Percentiles rank a stretch among this genome's conserved stretches.
These are phyloP conservation scores for Acleris literana DNA, from an alignment of 2,888 invertebrate genomes.

Conservation along the genomic window DNA sequence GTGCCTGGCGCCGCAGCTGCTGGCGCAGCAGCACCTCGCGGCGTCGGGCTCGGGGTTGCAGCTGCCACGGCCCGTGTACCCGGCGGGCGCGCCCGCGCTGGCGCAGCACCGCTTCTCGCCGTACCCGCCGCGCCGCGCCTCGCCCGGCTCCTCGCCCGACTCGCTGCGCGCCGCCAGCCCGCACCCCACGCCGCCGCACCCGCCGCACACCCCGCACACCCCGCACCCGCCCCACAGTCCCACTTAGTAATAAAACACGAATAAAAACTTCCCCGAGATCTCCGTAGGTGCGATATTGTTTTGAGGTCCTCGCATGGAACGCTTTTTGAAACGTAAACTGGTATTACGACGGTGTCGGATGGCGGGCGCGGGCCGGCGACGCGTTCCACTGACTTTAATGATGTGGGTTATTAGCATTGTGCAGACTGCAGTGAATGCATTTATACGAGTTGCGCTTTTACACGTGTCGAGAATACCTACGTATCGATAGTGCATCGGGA, in stretches of 20 bases:
- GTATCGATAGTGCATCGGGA: conserved; percentile 26
- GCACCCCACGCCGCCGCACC: conserved; percentile 63
- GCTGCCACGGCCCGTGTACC: conserved; percentile 79
- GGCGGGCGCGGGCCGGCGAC: conserved; percentile 31
- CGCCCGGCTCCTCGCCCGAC: conserved; percentile 85
- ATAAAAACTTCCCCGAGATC: conserved; percentile 55
- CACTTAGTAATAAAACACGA: conserved; percentile 65
- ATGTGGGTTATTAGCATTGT: conserved; percentile 42
- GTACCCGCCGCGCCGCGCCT: conserved; percentile 79
- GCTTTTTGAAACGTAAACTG: conserved; percentile 45
- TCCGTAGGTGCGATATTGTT: conserved; percentile 55
- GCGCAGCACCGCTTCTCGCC: conserved; percentile 85
- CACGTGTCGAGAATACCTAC: conserved; percentile 36
- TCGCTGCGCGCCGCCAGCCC: conserved; percentile 82
- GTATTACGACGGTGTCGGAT: conserved; percentile 26
- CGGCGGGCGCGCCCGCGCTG: conserved; percentile 62
- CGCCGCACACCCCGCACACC: conserved; percentile 63
- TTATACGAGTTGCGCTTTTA: conserved; percentile 34
- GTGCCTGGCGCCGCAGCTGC: conserved; percentile 85
- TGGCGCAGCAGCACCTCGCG: conserved; percentile 87
- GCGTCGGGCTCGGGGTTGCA: conserved; percentile 77
- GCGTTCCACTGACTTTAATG: conserved; percentile 45
- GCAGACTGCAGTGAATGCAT: conserved; percentile 49
- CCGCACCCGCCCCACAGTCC: conserved; percentile 76
- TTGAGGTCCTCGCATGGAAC: conserved; percentile 54